Evolutionary conservation across 2,888 invertebrate species (phyloP).

Genomic region (Tridacna crocea): DNA sequence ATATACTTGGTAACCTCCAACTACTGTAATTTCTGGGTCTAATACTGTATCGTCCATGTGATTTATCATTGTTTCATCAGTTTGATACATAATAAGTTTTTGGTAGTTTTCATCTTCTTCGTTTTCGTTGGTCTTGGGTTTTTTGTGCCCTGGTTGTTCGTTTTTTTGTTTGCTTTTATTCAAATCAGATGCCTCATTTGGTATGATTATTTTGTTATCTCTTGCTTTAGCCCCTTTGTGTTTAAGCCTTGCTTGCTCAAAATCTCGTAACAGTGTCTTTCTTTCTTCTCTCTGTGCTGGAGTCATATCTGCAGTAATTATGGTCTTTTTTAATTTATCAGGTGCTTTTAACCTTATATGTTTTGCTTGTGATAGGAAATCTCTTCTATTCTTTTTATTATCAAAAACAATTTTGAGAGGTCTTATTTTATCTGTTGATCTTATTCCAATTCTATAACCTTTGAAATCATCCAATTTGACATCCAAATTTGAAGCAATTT

Average conservation of each 20-base stretch:
- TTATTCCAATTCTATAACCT: not conserved
- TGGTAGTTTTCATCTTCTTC: not conserved
- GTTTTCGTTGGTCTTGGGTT: not conserved
- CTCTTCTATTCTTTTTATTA: conserved; percentile 8
- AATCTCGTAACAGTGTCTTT: no score
- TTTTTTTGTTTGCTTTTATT: not conserved
- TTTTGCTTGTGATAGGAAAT: conserved; percentile 9
- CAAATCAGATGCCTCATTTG: no score
- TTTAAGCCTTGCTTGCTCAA: not conserved
- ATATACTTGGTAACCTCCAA: not conserved
- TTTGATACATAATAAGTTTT: not conserved
- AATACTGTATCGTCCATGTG: not conserved
- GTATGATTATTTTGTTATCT: no score
- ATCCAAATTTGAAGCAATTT: not conserved
- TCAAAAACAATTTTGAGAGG: conserved; percentile 1
- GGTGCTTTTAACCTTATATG: not conserved
- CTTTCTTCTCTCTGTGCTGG: conserved; percentile 1
- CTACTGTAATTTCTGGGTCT: not conserved
- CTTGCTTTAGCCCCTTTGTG: not conserved
- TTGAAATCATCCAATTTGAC: not conserved
- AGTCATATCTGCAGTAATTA: conserved; percentile 2
- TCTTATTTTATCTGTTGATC: not conserved
- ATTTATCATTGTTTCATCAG: not conserved
- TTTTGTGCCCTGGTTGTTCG: not conserved
- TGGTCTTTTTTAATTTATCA: not conserved